Evolutionary conservation across 2,888 invertebrate genomes (phyloP).

Genomic region (Chelonus formosanus): DNA sequence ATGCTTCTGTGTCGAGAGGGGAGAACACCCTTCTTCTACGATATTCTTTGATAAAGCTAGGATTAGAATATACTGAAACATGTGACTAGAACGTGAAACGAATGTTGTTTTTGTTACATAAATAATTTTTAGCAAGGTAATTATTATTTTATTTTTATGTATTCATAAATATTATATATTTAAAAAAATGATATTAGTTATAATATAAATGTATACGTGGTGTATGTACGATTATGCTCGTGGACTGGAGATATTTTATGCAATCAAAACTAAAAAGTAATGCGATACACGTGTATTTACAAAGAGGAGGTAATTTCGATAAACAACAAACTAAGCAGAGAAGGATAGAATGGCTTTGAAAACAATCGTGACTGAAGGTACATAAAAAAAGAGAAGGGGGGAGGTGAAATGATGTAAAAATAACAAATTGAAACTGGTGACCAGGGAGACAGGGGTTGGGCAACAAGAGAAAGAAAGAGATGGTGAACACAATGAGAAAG

Average conservation of each 20-base stretch:
- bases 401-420: conserved; percentile 59
- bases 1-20: conserved; percentile 23
- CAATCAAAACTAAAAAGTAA: conserved; percentile 10
- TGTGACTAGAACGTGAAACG: conserved; percentile 24
- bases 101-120: conserved; percentile 4
- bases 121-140: background rate
- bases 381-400: conserved; percentile 36
- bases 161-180: too few species aligned
- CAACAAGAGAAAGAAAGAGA: conserved; percentile 29
- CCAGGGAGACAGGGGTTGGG: conserved; percentile 42
- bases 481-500: conserved; percentile 19
- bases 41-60: conserved; percentile 34
- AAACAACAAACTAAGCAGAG: conserved; percentile 20
- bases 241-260: too few species aligned
- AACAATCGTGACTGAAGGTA: conserved; percentile 27
- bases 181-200: too few species aligned
- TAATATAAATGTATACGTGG: too few species aligned
- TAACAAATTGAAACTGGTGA: conserved; percentile 60
- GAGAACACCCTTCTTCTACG: conserved; percentile 33
- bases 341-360: conserved; percentile 21
- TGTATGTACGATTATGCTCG: too few species aligned
- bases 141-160: too few species aligned
- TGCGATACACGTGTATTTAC: conserved; percentile 1
- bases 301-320: conserved; percentile 33
- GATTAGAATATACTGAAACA: conserved; percentile 38